These are phyloP conservation scores for Speoplatyrhinus poulsoni DNA, from an alignment of 2,113 vertebrate genomes.

Conservation along the genomic window DNA sequence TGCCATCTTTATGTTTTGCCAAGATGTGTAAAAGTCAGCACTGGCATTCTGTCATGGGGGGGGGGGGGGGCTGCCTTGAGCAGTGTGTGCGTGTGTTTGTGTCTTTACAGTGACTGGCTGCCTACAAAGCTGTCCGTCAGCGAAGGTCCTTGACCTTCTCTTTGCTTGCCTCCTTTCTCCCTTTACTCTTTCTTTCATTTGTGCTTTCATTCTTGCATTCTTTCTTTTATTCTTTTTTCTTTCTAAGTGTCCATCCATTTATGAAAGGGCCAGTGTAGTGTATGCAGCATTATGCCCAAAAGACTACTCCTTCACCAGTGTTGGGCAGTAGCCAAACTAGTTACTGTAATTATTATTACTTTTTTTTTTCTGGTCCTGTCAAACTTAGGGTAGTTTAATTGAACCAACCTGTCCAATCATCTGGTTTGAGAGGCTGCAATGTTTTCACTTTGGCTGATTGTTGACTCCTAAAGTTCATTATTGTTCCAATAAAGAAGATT, in stretches of 20 bases:
- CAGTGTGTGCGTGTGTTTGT: conserved; percentile 25
- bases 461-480: too few relatives aligned
- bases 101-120: conserved; percentile 63
- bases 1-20: too few relatives aligned
- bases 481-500: too few relatives aligned
- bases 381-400: too few relatives aligned
- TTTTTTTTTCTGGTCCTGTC: too few relatives aligned
- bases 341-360: too few relatives aligned
- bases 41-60: conserved; percentile 7
- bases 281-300: too few relatives aligned
- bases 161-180: conserved; percentile 50
- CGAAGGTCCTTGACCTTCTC: conserved; percentile 73
- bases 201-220: neutral
- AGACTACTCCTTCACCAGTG: too few relatives aligned
- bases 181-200: conserved; percentile 19
- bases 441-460: too few relatives aligned
- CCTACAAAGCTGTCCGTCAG: conserved; percentile 71
- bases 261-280: neutral
- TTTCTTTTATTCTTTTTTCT: conserved; percentile 9
- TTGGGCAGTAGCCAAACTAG: too few relatives aligned
- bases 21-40: neutral
- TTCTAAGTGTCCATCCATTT: neutral
- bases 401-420: too few relatives aligned
- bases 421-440: too few relatives aligned
- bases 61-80: conserved; percentile 9